These are phyloP conservation scores for Nomada lathburiana DNA, from an alignment of 2,888 invertebrate species.

Conservation along the genomic window DNA sequence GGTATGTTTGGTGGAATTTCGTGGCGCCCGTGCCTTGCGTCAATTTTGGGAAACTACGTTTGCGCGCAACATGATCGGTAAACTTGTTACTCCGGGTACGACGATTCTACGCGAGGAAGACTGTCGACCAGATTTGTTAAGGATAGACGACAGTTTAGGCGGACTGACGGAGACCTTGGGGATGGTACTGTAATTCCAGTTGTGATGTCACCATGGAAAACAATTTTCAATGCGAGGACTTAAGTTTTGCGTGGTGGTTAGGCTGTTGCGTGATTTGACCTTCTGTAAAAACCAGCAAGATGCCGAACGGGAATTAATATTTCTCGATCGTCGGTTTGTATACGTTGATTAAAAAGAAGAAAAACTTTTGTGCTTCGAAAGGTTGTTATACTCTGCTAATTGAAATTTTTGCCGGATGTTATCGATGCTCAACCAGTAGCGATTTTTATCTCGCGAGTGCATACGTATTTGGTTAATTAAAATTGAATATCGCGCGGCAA, in stretches of 20 bases:
- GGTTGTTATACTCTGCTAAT: neutral
- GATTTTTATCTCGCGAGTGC: neutral
- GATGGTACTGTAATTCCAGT: slow-evolving; percentile 22
- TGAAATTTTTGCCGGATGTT: neutral
- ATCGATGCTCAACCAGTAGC: neutral
- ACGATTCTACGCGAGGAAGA: neutral
- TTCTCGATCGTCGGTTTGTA: neutral
- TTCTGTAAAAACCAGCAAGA: neutral
- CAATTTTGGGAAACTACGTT: neutral
- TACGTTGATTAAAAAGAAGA: neutral
- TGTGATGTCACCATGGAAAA: slow-evolving; percentile 10
- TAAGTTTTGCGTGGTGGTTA: too few species aligned
- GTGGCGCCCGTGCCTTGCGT: neutral
- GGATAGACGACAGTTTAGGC: neutral
- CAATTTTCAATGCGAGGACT: neutral
- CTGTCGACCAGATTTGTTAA: neutral
- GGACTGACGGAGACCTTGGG: slow-evolving; percentile 16
- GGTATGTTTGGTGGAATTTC: neutral
- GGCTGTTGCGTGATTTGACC: neutral
- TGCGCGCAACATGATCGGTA: neutral
- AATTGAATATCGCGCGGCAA: neutral
- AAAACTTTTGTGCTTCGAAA: neutral
- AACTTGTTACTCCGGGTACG: neutral
- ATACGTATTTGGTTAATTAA: neutral
- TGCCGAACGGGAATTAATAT: neutral